Base-by-base conservation (phyloP, 2,888 invertebrate genomes). In the Nomada flava region DNA sequence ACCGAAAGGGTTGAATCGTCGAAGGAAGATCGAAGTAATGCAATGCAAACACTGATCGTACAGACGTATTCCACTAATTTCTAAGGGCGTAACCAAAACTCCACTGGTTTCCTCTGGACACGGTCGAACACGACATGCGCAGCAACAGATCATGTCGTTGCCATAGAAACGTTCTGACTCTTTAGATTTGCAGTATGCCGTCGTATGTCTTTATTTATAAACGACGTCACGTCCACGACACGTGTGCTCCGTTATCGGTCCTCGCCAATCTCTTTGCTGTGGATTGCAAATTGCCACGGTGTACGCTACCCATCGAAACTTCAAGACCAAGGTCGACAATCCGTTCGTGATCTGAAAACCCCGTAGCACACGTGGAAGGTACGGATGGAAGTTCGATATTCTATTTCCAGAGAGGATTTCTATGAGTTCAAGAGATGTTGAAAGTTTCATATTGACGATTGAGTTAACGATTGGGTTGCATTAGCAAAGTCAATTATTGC, bases 81-180 rank as follows among this genome's bases (percentile, higher is more conserved):
- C 79, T 82, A 88, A 91, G 91, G 89, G 90, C 87, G 90, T 91
- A 89, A 90, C 90, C 89, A 82, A 73, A 57, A 79, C 79, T 65
- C 70, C 64, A 79, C 67, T 55, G 70, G 67, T 74, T 50, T 78
- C 77, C 86, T 76, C 15, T 36, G 55, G 52, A n/a, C 29, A 7
- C 68, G 89, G 87, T 88, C 88, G 90, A 89, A 89, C 71, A 79
- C 86, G 90, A 90, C 90, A 89, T 91, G 91, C 91, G 91, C 91
- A 90, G 73, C 79, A 80, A 84, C 84, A 77, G 82, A 86, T 89
- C 84, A 86, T 86, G 84, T 79, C 88, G 88, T 90, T 83, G 86
- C 87, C 88, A 86, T 91, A 86, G 90, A 75, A 90, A 90, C 89
- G 70, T 79, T 82, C 78, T 52, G 81, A 82, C 68, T 86, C 85